Evolutionary conservation across 2,888 invertebrate genomes (phyloP).

Genomic region (Brachycybe producta): DNA sequence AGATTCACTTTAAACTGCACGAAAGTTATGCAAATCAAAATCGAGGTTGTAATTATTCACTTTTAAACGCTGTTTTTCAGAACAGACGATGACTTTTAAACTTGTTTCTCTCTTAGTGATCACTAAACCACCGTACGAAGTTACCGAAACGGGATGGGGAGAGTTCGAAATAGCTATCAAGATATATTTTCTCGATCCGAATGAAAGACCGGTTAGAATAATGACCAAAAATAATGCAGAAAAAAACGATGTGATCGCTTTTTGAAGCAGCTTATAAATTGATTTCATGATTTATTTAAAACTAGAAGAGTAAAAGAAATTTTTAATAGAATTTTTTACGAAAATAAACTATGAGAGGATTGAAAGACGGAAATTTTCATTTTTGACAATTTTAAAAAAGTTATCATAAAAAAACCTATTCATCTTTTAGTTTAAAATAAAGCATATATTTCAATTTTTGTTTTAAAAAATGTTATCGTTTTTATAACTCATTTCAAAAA

Average conservation of each 20-base stretch:
- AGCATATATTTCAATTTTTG: constrained; percentile 1
- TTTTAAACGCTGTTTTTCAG: not conserved
- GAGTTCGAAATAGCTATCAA: constrained; percentile 98
- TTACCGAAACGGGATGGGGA: constrained; percentile 98
- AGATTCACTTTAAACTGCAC: constrained; percentile 92
- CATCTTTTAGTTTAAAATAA: too few relatives aligned
- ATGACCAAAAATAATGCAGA: not conserved
- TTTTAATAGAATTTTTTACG: too few relatives aligned
- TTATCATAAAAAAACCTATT: too few relatives aligned
- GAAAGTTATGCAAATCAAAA: constrained; percentile 93
- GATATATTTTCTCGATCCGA: constrained; percentile 91
- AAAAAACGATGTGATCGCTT: not conserved
- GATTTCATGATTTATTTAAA: too few relatives aligned
- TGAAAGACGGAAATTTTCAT: too few relatives aligned
- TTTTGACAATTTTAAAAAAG: too few relatives aligned
- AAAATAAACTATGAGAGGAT: too few relatives aligned
- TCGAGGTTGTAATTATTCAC: constrained; percentile 37
- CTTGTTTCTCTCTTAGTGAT: constrained; percentile 43
- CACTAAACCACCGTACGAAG: constrained; percentile 89
- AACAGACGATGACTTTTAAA: too few relatives aligned
- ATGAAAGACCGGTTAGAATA: constrained; percentile 71
- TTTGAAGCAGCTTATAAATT: not conserved
- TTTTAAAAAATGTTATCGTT: constrained; percentile 7
- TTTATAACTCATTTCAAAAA: too few relatives aligned
- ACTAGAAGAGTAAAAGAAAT: too few relatives aligned